Percentiles rank a stretch among this genome's conserved stretches.
Conservation (phyloP, 2,888 invertebrate species). For the Acrocera orbiculus region DNA sequence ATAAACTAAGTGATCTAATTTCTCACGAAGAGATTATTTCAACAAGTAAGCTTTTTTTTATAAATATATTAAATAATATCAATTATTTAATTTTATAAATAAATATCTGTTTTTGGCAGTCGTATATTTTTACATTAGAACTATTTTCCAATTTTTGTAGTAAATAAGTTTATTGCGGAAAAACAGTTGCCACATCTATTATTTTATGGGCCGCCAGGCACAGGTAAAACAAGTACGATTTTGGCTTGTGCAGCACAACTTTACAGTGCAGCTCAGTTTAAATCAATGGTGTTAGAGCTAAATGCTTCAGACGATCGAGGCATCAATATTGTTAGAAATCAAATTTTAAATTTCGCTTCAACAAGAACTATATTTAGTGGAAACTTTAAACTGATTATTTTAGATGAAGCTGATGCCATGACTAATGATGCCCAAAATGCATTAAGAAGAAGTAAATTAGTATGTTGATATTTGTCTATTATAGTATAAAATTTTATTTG, state of each 20-base stretch:
- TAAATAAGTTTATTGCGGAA: conserved; percentile 72
- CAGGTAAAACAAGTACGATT: conserved; percentile 96
- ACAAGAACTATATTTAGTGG: conserved; percentile 88
- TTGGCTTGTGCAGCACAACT: conserved; percentile 87
- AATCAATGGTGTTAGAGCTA: conserved; percentile 84
- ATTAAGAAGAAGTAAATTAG: conserved; percentile 67
- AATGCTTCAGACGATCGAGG: conserved; percentile 99
- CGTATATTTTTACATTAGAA: not conserved
- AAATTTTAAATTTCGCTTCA: conserved; percentile 90
- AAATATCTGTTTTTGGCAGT: not conserved
- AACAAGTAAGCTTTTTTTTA: conserved; percentile 82
- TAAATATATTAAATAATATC: no score
- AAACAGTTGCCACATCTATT: conserved; percentile 88
- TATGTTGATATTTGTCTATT: conserved; percentile 6
- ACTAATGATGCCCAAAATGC: conserved; percentile 99
- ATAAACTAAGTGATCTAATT: conserved; percentile 76
- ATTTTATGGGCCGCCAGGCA: conserved; percentile 97
- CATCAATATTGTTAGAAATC: conserved; percentile 84
- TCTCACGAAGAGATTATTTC: conserved; percentile 94
- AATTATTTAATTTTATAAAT: conserved; percentile 1
- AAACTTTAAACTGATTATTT: conserved; percentile 85
- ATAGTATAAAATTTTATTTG: not conserved
- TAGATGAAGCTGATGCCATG: conserved; percentile 99
- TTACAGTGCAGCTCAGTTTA: conserved; percentile 75
- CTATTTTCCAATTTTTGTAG: conserved; percentile 32